These are phyloP conservation scores for Tenodera sinensis DNA, from an alignment of 2,888 invertebrate species.

Conservation along the genomic window DNA sequence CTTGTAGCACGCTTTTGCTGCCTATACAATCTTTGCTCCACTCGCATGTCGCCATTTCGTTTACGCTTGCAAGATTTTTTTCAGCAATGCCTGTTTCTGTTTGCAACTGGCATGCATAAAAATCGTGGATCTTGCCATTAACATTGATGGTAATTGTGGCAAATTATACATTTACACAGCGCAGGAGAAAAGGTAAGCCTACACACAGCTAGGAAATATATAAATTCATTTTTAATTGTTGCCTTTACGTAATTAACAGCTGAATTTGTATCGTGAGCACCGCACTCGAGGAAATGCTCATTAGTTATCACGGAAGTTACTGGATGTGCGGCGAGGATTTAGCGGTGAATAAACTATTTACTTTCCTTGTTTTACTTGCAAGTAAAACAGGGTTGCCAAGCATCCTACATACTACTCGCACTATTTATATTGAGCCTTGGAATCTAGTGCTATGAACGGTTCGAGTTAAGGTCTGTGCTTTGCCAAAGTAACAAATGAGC, in stretches of 20 bases:
- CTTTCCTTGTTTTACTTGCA: too few relatives aligned
- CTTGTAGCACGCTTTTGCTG: not conserved
- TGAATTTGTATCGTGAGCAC: not conserved
- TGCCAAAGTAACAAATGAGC: too few relatives aligned
- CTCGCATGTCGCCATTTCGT: not conserved
- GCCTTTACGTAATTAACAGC: not conserved
- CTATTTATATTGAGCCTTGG: too few relatives aligned
- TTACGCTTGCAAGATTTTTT: not conserved
- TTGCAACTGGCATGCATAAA: not conserved
- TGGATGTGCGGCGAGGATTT: too few relatives aligned
- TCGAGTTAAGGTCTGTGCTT: too few relatives aligned
- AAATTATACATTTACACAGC: not conserved
- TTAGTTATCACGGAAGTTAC: too few relatives aligned
- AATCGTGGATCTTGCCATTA: not conserved
- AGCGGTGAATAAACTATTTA: too few relatives aligned
- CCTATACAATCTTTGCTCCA: not conserved
- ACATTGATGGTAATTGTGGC: not conserved
- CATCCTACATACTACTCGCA: too few relatives aligned
- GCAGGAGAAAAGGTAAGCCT: not conserved
- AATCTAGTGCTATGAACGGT: too few relatives aligned
- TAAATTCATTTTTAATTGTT: not conserved
- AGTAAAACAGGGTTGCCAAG: too few relatives aligned
- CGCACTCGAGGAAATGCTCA: too few relatives aligned
- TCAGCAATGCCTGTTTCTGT: not conserved
- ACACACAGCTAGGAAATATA: not conserved